Percentiles rank a stretch among this genome's conserved stretches.
phyloP scores from a whole-genome alignment of 2,797 vertebrate genomes.

The Semotilus atromaculatus region DNA sequence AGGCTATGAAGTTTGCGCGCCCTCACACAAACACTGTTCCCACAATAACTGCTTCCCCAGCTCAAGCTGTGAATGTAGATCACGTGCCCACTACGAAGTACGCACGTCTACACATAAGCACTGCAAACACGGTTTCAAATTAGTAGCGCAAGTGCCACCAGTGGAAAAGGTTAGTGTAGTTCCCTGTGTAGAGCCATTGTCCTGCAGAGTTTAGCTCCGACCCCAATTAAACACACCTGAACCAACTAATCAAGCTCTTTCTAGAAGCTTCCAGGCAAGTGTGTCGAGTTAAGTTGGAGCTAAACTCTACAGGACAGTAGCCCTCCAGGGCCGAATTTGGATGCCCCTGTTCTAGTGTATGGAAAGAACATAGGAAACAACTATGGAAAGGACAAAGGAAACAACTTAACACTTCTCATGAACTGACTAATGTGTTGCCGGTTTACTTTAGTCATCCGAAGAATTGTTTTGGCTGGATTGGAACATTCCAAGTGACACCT shows the following conservation, averaged over 20 bases:
- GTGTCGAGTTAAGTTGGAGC: neutral
- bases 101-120: too few species aligned
- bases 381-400: conserved; percentile 9
- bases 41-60: too few species aligned
- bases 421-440: neutral
- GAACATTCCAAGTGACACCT: conserved; percentile 8
- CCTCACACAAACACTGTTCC: too few species aligned
- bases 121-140: too few species aligned
- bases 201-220: neutral
- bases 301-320: neutral
- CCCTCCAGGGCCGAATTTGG: neutral
- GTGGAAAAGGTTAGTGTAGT: too few species aligned
- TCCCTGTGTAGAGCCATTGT: too few species aligned
- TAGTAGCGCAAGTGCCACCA: too few species aligned
- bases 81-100: too few species aligned
- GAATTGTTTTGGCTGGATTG: conserved; percentile 15
- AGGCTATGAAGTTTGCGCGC: too few species aligned
- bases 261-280: neutral
- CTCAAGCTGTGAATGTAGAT: too few species aligned
- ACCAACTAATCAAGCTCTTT: neutral
- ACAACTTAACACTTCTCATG: conserved; percentile 2
- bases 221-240: neutral
- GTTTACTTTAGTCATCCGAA: conserved; percentile 28
- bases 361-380: conserved; percentile 1
- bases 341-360: neutral